Conservation (phyloP, 2,888 invertebrate species). For the Apotomis turbidana region DNA sequence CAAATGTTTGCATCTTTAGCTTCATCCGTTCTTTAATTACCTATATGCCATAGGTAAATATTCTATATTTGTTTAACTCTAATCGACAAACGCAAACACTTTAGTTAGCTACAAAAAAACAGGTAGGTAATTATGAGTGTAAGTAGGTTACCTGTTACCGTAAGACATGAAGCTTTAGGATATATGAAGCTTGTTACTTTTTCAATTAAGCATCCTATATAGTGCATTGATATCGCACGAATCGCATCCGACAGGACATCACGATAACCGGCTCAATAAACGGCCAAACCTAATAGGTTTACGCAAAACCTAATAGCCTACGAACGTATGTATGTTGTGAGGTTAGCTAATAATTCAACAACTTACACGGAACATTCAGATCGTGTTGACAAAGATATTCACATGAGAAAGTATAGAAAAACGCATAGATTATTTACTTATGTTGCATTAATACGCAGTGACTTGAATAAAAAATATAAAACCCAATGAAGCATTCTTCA, state of each 20-base stretch:
- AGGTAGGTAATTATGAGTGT: too few relatives aligned
- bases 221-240: not conserved
- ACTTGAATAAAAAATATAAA: constrained; percentile 19
- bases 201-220: not conserved
- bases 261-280: constrained; percentile 1
- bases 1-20: too few relatives aligned
- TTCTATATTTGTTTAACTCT: too few relatives aligned
- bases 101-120: too few relatives aligned
- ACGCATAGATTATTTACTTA: constrained; percentile 12
- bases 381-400: too few relatives aligned
- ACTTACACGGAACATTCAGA: not conserved
- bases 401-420: not conserved
- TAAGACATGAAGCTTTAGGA: too few relatives aligned
- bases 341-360: constrained; percentile 15
- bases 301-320: constrained; percentile 18
- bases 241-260: constrained; percentile 14
- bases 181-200: too few relatives aligned
- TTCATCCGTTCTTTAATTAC: too few relatives aligned
- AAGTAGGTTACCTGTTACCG: too few relatives aligned
- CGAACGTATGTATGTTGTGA: constrained; percentile 3
- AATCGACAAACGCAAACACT: too few relatives aligned
- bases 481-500: constrained; percentile 7
- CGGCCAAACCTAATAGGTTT: constrained; percentile 7
- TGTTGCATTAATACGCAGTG: constrained; percentile 11
- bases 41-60: too few relatives aligned